These are phyloP conservation scores for Cyphomyrus discorhynchus DNA, from an alignment of 2,113 vertebrate genomes.

Conservation along the genomic window DNA sequence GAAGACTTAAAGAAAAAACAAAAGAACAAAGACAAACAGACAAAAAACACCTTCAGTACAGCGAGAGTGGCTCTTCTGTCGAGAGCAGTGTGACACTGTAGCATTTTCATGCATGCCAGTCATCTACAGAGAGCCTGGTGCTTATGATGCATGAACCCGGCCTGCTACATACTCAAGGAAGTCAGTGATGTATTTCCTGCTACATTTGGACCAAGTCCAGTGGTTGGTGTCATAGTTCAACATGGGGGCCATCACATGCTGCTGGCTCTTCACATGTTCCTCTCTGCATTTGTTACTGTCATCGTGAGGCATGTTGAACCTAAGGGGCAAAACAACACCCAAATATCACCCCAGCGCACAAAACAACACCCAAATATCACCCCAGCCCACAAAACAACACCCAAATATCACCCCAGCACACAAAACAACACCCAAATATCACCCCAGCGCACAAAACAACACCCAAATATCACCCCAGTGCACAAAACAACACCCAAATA, in stretches of 20 bases:
- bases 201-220: constrained; percentile 99
- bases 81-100: too few relatives aligned
- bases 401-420: too few relatives aligned
- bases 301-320: constrained; percentile 98
- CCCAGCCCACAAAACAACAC: too few relatives aligned
- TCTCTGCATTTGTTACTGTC: constrained; percentile 96
- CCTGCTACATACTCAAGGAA: constrained; percentile 87
- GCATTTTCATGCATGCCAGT: background rate
- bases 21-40: constrained; percentile 52
- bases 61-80: constrained; percentile 28
- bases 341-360: too few relatives aligned
- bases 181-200: constrained; percentile 96
- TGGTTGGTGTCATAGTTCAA: constrained; percentile 95
- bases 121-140: background rate
- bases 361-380: background rate
- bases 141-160: background rate
- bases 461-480: too few relatives aligned
- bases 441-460: too few relatives aligned
- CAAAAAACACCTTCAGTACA: constrained; percentile 52
- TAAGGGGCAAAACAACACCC: constrained; percentile 37
- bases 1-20: constrained; percentile 54
- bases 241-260: constrained; percentile 94
- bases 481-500: background rate
- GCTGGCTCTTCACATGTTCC: constrained; percentile 85
- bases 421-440: too few relatives aligned